phyloP scores from a whole-genome alignment of 2,113 vertebrate genomes.

The Microtus pennsylvanicus region DNA sequence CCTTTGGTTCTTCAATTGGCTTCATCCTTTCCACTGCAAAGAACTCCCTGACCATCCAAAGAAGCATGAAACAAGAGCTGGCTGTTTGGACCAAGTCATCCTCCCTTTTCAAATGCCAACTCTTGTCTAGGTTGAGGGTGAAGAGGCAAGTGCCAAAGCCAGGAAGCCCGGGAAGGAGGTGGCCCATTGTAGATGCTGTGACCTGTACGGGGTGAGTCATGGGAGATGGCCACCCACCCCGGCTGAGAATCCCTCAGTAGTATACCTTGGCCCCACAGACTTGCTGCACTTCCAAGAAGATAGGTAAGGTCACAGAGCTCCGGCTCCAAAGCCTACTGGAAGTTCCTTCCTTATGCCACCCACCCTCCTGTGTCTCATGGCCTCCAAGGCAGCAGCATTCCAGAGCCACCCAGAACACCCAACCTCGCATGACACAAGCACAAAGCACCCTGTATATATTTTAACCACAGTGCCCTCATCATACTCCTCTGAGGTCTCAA shows the following conservation, averaged over 20 bases:
- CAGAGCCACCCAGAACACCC: background rate
- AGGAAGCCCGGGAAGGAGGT: background rate
- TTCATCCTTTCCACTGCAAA: slow-evolving; percentile 1
- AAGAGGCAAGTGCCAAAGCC: background rate
- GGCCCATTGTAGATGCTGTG: background rate
- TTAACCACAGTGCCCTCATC: background rate
- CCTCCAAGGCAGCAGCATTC: background rate
- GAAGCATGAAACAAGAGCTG: background rate
- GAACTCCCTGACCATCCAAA: background rate
- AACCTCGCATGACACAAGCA: background rate
- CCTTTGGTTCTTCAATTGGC: background rate
- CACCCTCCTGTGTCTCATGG: background rate
- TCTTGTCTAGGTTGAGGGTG: background rate
- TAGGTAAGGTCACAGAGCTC: background rate
- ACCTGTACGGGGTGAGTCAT: too few relatives aligned
- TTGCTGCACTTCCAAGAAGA: background rate
- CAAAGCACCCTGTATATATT: background rate
- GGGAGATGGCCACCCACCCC: background rate
- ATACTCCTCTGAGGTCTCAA: background rate
- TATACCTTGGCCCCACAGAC: background rate
- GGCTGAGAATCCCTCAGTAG: background rate
- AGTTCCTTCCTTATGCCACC: background rate
- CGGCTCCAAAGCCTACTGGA: background rate
- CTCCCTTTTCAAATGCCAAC: background rate
- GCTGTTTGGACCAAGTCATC: background rate